Percentiles rank a stretch among this genome's conserved stretches.
phyloP scores from a whole-genome alignment of 2,888 invertebrate species.

The Ophioninae sp. region DNA sequence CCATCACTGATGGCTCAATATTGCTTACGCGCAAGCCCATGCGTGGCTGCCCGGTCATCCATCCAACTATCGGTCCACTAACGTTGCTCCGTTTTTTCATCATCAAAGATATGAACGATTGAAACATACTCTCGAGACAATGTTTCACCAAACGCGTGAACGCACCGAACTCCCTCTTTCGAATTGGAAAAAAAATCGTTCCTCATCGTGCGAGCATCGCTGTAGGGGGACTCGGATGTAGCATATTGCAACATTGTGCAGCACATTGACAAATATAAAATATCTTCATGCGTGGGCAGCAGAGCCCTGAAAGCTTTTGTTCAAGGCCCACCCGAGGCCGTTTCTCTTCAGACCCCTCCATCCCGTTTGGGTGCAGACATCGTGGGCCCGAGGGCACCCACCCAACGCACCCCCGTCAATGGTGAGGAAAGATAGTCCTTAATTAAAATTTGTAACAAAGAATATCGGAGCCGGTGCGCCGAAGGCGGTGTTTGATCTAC shows the following conservation, averaged over 20 bases:
- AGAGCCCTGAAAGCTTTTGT: slow-evolving; percentile 67
- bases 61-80: not conserved
- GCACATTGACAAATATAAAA: slow-evolving; percentile 54
- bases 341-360: slow-evolving; percentile 1
- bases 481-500: not conserved
- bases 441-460: slow-evolving; percentile 74
- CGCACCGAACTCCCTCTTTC: not conserved
- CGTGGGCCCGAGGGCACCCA: slow-evolving; percentile 62
- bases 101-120: not conserved
- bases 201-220: too few relatives aligned
- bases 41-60: not conserved
- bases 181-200: too few relatives aligned
- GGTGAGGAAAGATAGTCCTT: slow-evolving; percentile 69
- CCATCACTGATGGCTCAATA: not conserved
- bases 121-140: not conserved
- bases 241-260: slow-evolving; percentile 17
- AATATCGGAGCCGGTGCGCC: slow-evolving; percentile 54
- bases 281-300: slow-evolving; percentile 54
- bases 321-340: slow-evolving; percentile 54
- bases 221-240: not conserved
- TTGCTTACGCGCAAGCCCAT: not conserved
- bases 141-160: not conserved
- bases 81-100: not conserved
- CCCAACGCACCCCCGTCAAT: slow-evolving; percentile 66
- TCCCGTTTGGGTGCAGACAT: slow-evolving; percentile 50